Evolutionary conservation across 2,113 vertebrate genomes (phyloP).

Genomic region (Nerophis ophidion): DNA sequence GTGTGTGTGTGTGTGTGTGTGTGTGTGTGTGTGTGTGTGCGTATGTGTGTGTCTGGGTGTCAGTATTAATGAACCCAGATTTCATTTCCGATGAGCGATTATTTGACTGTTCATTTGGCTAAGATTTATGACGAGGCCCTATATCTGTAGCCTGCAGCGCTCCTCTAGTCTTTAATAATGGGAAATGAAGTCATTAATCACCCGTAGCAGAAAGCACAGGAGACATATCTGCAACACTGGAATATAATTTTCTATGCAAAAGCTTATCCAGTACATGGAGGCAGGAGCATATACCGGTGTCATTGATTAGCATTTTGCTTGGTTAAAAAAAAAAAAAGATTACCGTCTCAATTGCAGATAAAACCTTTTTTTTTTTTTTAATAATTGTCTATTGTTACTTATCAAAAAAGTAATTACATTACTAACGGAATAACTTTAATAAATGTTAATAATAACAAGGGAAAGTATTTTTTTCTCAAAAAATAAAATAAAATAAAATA

Average conservation of each 20-base stretch:
- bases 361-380: too few relatives aligned
- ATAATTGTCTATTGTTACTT: too few relatives aligned
- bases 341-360: too few relatives aligned
- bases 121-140: conserved; percentile 94
- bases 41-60: conserved; percentile 68
- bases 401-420: too few relatives aligned
- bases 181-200: conserved; percentile 99
- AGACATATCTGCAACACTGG: conserved; percentile 41
- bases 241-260: conserved; percentile 35
- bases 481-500: too few relatives aligned
- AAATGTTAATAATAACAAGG: too few relatives aligned
- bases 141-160: conserved; percentile 95
- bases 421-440: too few relatives aligned
- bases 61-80: conserved; percentile 96
- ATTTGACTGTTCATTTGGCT: conserved; percentile 97
- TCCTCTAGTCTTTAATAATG: conserved; percentile 97
- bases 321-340: conserved; percentile 18
- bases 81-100: conserved; percentile 98
- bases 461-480: too few relatives aligned
- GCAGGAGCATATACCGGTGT: conserved; percentile 39
- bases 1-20: conserved; percentile 14
- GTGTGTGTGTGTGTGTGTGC: conserved; percentile 20
- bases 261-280: conserved; percentile 39
- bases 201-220: conserved; percentile 85
- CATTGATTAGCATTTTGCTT: conserved; percentile 47